phyloP scores from a whole-genome alignment of 2,888 invertebrate species.

The Nematopogon swammerdamellus region DNA sequence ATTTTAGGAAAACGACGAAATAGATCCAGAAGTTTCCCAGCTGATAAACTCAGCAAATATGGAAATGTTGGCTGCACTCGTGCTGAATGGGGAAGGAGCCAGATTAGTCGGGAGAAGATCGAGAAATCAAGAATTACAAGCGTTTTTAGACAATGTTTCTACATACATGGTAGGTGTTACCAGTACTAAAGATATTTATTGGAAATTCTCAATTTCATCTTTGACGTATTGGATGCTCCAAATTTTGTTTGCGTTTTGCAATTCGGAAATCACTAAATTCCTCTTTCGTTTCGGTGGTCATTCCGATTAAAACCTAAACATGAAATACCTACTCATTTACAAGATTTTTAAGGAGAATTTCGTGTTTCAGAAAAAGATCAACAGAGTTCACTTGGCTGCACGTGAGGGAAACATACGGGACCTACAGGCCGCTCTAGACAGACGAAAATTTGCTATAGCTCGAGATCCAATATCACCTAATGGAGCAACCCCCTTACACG shows the following conservation, averaged over 20 bases:
- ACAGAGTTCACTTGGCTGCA: constrained; percentile 82
- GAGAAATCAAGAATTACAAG: constrained; percentile 74
- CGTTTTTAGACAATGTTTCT: constrained; percentile 84
- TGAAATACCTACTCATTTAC: no score
- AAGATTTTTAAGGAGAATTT: no score
- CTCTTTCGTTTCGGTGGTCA: no score
- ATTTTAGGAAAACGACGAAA: constrained; percentile 39
- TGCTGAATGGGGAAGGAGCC: constrained; percentile 84
- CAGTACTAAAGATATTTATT: constrained; percentile 6
- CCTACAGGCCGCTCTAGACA: constrained; percentile 79
- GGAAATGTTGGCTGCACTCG: constrained; percentile 86
- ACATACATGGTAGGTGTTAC: constrained; percentile 71
- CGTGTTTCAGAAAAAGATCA: constrained; percentile 75
- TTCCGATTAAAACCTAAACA: no score
- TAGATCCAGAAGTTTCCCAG: constrained; percentile 63
- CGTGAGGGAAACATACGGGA: constrained; percentile 80
- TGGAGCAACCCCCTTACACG: constrained; percentile 83
- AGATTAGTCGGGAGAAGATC: constrained; percentile 68
- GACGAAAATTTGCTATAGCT: constrained; percentile 88
- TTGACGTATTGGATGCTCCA: no score
- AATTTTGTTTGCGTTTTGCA: no score
- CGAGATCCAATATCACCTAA: constrained; percentile 79
- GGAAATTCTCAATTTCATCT: no score
- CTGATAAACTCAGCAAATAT: constrained; percentile 75
- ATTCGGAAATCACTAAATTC: no score